Evolutionary conservation across 2,797 vertebrate genomes (phyloP).

Genomic region (Xenentodon cancila): DNA sequence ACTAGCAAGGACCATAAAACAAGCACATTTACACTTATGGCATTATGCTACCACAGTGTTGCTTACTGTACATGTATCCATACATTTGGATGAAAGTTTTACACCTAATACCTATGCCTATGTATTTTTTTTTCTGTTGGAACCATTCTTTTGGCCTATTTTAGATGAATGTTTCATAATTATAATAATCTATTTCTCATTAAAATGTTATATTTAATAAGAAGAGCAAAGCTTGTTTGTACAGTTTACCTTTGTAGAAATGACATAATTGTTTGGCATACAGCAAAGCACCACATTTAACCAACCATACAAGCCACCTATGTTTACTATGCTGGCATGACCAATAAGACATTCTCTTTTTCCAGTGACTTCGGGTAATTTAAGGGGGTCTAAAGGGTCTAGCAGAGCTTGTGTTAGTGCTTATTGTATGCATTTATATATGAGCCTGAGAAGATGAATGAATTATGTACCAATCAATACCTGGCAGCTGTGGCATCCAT

Average conservation of each 20-base stretch:
- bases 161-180: conserved; percentile 91
- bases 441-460: too few relatives aligned
- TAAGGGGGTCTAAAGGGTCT: too few relatives aligned
- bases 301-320: not conserved
- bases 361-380: too few relatives aligned
- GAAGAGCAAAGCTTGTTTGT: conserved; percentile 81
- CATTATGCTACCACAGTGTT: conserved; percentile 73
- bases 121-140: conserved; percentile 85
- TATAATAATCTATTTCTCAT: conserved; percentile 90
- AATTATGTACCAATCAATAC: too few relatives aligned
- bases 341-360: too few relatives aligned
- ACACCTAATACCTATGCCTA: conserved; percentile 83
- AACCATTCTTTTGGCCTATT: conserved; percentile 85
- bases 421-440: too few relatives aligned
- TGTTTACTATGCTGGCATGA: not conserved
- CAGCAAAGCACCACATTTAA: not conserved
- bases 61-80: conserved; percentile 76
- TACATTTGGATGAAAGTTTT: conserved; percentile 79
- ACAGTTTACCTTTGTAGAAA: conserved; percentile 45
- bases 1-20: conserved; percentile 74
- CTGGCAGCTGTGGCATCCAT: too few relatives aligned
- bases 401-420: too few relatives aligned
- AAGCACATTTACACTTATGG: conserved; percentile 77
- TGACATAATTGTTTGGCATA: not conserved
- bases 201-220: conserved; percentile 91